Conservation (phyloP, 92 coral and sea anemone genomes). For the Desmophyllum pertusum region DNA sequence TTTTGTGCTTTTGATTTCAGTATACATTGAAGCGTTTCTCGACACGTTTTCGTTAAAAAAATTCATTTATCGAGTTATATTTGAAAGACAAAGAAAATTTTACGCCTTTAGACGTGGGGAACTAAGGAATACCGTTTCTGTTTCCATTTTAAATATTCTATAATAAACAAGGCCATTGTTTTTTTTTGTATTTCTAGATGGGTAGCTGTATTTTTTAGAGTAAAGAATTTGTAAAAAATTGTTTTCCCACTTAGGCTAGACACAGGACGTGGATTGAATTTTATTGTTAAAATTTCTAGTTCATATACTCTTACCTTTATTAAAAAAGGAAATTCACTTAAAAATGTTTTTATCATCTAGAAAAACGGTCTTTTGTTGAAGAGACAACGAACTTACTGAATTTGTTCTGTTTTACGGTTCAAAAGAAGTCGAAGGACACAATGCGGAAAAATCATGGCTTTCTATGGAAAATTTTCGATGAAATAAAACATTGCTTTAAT, state of each 20-base stretch:
- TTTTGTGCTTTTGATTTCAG: neutral
- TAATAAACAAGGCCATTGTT: neutral
- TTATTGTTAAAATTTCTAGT: neutral
- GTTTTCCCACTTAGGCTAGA: neutral
- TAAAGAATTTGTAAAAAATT: neutral
- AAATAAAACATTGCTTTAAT: neutral
- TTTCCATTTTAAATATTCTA: neutral
- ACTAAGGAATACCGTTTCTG: neutral
- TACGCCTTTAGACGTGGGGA: neutral
- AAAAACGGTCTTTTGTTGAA: neutral
- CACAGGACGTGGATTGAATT: neutral
- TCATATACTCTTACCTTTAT: neutral
- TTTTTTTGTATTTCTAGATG: neutral
- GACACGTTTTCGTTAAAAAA: neutral
- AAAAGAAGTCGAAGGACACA: neutral
- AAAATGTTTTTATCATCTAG: neutral
- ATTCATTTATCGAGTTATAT: neutral
- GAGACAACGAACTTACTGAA: neutral
- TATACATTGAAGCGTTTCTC: neutral
- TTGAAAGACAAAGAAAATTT: neutral
- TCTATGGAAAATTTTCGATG: neutral
- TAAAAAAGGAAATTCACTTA: neutral
- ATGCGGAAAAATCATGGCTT: neutral
- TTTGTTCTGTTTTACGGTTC: neutral
- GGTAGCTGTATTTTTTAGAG: no score